Base-by-base conservation (phyloP, 2,888 invertebrate species). In the Machimus atricapillus region DNA sequence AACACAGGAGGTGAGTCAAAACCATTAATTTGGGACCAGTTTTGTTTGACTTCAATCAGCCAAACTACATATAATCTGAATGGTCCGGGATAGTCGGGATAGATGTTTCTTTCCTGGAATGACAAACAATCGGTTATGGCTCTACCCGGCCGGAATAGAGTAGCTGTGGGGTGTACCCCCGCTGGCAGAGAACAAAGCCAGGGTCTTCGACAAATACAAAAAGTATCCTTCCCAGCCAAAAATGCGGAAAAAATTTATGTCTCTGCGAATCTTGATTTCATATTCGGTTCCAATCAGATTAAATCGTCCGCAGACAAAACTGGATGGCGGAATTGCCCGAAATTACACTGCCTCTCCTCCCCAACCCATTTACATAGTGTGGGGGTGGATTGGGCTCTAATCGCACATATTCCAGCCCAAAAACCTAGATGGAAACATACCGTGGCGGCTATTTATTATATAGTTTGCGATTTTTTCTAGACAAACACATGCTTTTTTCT, bases 241-340 rank as follows among this genome's bases (percentile, higher is more conserved):
- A 86, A 87, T 86, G 83, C 83, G 83, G 66, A 87, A 82, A 82
- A 77, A 87, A 86, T 87, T 86, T 87, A 87, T 87, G 85, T 85
- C 40, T 82, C 43, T 86, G 31, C 78, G 73, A 86, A 87, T 87
- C 86, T 86, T 76, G 85, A 83, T 87, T 74, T 87, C 43, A 82
- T 87, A 87, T 87, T 87, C 86, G 81, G 76, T 82, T 87, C 87
- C 87, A 87, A 87, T 87, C 83, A 83, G 87, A 87, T 87, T 87
- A 86, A 66, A 85, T 85, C 43, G 85, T 85, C 46, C 74, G 31
- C 85, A 85, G 85, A 85, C 74, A 31, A 46, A 74, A 85, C 85
- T 85, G 16, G 9, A 40, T 40, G 37, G 37, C 16, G 16, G 31
- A 46, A 77, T 81, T 52, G n/a, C 46, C 79, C 46, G 86, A 86